Percentiles rank a stretch among this genome's conserved stretches.
phyloP scores from a whole-genome alignment of 1,140 invertebrate species.

The Frieseomelitta varia region DNA sequence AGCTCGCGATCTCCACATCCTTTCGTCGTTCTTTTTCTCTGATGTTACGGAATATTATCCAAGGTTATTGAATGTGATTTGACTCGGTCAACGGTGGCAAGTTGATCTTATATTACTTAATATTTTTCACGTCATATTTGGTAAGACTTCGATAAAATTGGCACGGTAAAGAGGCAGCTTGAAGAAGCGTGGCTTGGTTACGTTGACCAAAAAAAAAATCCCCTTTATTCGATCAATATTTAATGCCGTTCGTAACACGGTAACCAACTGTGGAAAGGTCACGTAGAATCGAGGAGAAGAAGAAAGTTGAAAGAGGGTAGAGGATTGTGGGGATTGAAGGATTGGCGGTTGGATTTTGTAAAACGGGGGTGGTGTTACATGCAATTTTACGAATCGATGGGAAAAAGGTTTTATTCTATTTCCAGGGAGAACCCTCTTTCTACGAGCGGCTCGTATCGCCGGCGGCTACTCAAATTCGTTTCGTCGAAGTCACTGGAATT shows the following conservation, averaged over 20 bases:
- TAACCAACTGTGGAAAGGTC: constrained; percentile 18
- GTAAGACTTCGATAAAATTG: too few species aligned
- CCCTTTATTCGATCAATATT: constrained; percentile 4
- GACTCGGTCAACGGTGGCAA: background rate
- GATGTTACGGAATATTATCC: constrained; percentile 40
- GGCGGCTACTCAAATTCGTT: constrained; percentile 66
- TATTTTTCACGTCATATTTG: background rate
- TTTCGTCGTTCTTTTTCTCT: constrained; percentile 38
- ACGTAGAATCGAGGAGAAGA: background rate
- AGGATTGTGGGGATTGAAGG: constrained; percentile 65
- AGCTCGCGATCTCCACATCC: constrained; percentile 39
- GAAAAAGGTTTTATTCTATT: constrained; percentile 69
- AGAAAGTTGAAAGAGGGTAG: constrained; percentile 2
- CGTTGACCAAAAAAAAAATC: background rate
- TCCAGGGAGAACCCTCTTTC: constrained; percentile 33
- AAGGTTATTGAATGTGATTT: constrained; percentile 23
- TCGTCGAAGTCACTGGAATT: constrained; percentile 19
- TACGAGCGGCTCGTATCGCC: constrained; percentile 54
- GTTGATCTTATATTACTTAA: background rate
- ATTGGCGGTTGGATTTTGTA: constrained; percentile 55
- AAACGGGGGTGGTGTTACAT: constrained; percentile 61
- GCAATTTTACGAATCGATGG: constrained; percentile 67
- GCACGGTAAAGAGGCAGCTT: too few species aligned
- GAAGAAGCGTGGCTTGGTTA: background rate
- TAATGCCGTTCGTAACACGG: constrained; percentile 8